phyloP scores from a whole-genome alignment of 2,888 invertebrate genomes.

The Acanthosepion lycidas region DNA sequence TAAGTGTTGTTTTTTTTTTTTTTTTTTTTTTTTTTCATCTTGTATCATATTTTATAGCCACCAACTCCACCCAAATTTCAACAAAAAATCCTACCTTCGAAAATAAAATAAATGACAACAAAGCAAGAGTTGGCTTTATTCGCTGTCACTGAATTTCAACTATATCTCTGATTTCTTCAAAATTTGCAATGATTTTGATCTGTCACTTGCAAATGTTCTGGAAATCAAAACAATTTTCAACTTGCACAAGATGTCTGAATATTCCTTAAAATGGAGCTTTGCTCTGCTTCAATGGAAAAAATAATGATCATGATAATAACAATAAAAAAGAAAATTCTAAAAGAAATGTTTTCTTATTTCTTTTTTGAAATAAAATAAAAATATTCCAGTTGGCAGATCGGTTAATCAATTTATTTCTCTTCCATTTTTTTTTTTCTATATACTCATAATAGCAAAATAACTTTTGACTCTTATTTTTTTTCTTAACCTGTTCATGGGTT shows the following conservation, averaged over 20 bases:
- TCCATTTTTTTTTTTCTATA: neutral
- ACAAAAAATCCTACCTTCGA: neutral
- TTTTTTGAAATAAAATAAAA: neutral
- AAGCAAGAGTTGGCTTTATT: neutral
- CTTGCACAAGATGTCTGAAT: neutral
- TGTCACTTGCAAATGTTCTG: neutral
- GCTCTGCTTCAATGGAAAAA: neutral
- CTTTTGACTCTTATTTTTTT: neutral
- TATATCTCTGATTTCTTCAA: neutral
- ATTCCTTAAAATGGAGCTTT: neutral
- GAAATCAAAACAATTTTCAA: neutral
- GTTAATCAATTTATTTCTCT: neutral
- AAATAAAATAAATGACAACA: neutral
- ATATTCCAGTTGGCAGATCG: neutral
- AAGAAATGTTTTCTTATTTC: neutral
- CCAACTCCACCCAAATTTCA: neutral
- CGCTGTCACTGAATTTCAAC: neutral
- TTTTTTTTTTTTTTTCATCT: neutral
- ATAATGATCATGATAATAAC: neutral
- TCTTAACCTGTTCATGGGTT: neutral
- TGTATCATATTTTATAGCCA: neutral
- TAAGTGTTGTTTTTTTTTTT: neutral
- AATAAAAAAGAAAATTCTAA: neutral
- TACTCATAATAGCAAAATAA: neutral
- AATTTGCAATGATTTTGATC: neutral